Evolutionary conservation across 2,113 vertebrate genomes (phyloP).

Genomic region (Apodemus speciosus): DNA sequence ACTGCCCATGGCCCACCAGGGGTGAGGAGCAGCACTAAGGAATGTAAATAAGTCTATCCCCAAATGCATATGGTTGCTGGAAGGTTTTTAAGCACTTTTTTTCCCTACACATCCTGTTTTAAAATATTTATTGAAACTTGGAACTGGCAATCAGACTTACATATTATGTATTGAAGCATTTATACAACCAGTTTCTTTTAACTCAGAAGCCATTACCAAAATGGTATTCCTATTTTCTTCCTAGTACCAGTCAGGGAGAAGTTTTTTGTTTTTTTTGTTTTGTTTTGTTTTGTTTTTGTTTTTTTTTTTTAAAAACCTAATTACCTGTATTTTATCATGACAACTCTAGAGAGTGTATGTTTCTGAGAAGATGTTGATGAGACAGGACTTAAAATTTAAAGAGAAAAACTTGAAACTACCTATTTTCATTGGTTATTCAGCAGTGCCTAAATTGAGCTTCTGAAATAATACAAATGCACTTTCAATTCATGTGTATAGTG

Average conservation of each 20-base stretch:
- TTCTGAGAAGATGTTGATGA: slow-evolving; percentile 71
- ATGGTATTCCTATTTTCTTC: slow-evolving; percentile 69
- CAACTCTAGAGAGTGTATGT: slow-evolving; percentile 54
- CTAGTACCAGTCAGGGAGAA: slow-evolving; percentile 63
- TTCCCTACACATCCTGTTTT: slow-evolving; percentile 66
- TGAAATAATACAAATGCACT: slow-evolving; percentile 70
- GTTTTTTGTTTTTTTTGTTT: slow-evolving; percentile 23
- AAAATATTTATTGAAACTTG: slow-evolving; percentile 70
- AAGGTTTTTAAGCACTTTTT: slow-evolving; percentile 77
- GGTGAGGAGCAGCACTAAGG: slow-evolving; percentile 46
- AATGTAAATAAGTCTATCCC: slow-evolving; percentile 46
- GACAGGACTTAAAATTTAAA: slow-evolving; percentile 71
- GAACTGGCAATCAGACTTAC: slow-evolving; percentile 61
- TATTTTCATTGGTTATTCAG: slow-evolving; percentile 72
- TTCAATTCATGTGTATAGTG: slow-evolving; percentile 60
- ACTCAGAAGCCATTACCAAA: slow-evolving; percentile 70
- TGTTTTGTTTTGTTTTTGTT: no score
- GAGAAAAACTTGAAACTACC: slow-evolving; percentile 71
- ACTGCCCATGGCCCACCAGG: slow-evolving; percentile 32
- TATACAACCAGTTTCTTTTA: slow-evolving; percentile 69
- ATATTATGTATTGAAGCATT: slow-evolving; percentile 59
- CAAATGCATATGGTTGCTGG: slow-evolving; percentile 57
- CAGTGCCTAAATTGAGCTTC: slow-evolving; percentile 66
- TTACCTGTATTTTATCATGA: slow-evolving; percentile 63
- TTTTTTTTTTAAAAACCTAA: not conserved